Conservation (phyloP, 2,888 invertebrate genomes). For the Lithophane ornitopus region DNA sequence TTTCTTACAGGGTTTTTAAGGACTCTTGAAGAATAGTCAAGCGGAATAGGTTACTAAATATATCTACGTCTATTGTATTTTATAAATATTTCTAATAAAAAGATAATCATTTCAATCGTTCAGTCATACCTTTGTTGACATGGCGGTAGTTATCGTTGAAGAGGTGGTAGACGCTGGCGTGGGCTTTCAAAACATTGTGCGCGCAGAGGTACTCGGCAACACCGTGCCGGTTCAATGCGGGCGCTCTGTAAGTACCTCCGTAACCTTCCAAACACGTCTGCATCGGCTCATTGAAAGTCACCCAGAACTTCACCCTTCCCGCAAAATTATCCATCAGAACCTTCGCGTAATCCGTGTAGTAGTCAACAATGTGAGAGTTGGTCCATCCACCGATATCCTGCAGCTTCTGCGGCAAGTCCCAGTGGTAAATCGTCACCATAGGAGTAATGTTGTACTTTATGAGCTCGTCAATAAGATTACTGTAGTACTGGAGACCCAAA, state of each 20-base stretch:
- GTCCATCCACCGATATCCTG: constrained; percentile 93
- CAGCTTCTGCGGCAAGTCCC: constrained; percentile 92
- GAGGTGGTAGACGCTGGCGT: constrained; percentile 93
- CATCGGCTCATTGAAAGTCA: constrained; percentile 94
- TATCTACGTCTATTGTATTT: too few species aligned
- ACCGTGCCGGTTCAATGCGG: constrained; percentile 90
- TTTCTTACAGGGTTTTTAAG: too few species aligned
- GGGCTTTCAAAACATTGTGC: constrained; percentile 94
- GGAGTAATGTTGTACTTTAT: constrained; percentile 92
- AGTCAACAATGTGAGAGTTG: constrained; percentile 92
- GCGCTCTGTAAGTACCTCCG: constrained; percentile 91
- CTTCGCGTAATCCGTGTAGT: constrained; percentile 92
- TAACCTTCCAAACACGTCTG: constrained; percentile 90
- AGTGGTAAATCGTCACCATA: constrained; percentile 93
- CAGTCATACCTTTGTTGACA: constrained; percentile 86
- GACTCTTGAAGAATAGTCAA: too few species aligned
- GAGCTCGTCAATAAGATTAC: constrained; percentile 93
- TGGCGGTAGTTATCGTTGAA: constrained; percentile 91
- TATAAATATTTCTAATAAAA: background rate
- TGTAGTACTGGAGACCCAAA: constrained; percentile 94
- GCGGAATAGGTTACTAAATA: too few species aligned
- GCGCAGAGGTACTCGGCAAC: constrained; percentile 92
- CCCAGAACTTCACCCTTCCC: constrained; percentile 93
- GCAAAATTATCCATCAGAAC: constrained; percentile 91
- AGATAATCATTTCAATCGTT: background rate